phyloP scores from a whole-genome alignment of 2,797 vertebrate genomes.

The Xenopus petersii region DNA sequence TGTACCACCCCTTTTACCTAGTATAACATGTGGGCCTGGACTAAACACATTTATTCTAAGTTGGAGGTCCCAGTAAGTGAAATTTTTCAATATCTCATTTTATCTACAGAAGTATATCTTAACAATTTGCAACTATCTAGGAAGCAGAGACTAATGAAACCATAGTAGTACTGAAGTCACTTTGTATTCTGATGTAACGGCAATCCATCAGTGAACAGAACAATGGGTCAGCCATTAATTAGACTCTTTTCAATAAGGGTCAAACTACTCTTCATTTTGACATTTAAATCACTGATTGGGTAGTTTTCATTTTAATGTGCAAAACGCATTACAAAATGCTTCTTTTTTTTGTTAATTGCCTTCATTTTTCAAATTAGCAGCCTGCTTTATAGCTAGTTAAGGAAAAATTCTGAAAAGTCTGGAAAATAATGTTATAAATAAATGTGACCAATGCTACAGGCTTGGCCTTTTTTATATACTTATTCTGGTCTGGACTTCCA shows the following conservation, averaged over 20 bases:
- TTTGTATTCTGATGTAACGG: conserved; percentile 47
- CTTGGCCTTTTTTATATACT: conserved; percentile 65
- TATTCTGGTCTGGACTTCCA: not conserved
- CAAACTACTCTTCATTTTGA: conserved; percentile 66
- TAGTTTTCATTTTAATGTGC: conserved; percentile 56
- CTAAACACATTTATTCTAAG: too few relatives aligned
- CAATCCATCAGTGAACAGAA: conserved; percentile 53
- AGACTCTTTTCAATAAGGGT: conserved; percentile 61
- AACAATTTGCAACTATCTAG: too few relatives aligned
- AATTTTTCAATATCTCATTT: too few relatives aligned
- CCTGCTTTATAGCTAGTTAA: conserved; percentile 94
- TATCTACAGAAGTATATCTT: too few relatives aligned
- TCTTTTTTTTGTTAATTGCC: conserved; percentile 79
- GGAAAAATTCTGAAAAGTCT: conserved; percentile 69
- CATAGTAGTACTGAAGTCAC: conserved; percentile 14
- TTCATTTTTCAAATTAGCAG: conserved; percentile 83
- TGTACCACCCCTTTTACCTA: too few relatives aligned
- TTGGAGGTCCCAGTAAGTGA: too few relatives aligned
- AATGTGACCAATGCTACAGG: conserved; percentile 77
- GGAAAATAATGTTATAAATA: conserved; percentile 61
- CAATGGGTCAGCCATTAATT: conserved; percentile 64
- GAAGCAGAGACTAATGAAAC: too few relatives aligned
- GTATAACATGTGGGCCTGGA: too few relatives aligned
- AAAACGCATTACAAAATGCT: conserved; percentile 52
- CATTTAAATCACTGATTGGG: conserved; percentile 61